phyloP scores from a whole-genome alignment of 2,888 invertebrate species.

The Steinernema hermaphroditum region DNA sequence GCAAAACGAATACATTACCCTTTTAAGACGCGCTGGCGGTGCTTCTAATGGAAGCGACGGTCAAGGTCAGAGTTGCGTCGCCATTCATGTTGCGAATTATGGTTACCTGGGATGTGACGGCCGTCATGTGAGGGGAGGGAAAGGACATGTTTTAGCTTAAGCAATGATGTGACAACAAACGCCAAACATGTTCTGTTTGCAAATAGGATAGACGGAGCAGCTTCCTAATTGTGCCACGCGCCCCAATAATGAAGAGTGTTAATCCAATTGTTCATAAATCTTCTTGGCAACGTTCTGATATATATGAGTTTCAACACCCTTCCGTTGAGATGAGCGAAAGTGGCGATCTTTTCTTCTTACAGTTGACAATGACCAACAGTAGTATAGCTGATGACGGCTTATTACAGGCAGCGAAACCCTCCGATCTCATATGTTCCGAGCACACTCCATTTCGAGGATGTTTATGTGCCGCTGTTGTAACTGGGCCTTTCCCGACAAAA shows the following conservation, averaged over 20 bases:
- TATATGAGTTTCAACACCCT: background rate
- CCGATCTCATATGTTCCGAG: constrained; percentile 65
- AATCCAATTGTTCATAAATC: constrained; percentile 8
- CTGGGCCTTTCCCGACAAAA: constrained; percentile 65
- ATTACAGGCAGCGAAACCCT: constrained; percentile 65
- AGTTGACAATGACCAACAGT: background rate
- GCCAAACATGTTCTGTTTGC: constrained; percentile 17
- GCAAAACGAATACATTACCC: constrained; percentile 31
- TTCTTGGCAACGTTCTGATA: too few species aligned
- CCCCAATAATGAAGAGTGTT: background rate
- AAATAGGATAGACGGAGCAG: background rate
- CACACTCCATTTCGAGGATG: constrained; percentile 65
- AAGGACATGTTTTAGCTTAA: background rate
- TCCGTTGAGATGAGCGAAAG: background rate
- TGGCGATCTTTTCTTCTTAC: background rate
- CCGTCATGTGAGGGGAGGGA: background rate
- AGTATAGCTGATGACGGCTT: constrained; percentile 11
- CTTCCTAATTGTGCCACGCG: background rate
- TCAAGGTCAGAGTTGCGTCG: constrained; percentile 26
- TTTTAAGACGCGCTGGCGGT: constrained; percentile 26
- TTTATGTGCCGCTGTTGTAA: constrained; percentile 67
- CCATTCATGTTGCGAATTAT: constrained; percentile 25
- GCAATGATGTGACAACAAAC: background rate
- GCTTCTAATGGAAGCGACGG: constrained; percentile 30
- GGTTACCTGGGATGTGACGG: background rate